These are phyloP conservation scores for Acanthurus tractus DNA, from an alignment of 2,797 vertebrate genomes.

Conservation along the genomic window DNA sequence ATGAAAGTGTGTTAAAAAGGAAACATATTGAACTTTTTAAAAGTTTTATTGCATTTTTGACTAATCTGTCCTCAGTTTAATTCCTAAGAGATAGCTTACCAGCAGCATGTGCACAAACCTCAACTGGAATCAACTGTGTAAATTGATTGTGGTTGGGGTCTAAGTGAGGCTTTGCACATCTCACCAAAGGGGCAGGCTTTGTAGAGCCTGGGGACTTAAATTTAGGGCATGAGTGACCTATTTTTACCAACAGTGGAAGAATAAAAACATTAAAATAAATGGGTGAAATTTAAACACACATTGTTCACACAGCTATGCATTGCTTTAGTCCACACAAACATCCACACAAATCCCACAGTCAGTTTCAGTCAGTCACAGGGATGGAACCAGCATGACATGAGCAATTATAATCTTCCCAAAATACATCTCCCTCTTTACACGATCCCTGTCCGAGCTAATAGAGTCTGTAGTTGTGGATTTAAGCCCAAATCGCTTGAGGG, in stretches of 20 bases:
- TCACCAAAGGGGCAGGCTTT: neutral
- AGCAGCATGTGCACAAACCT: neutral
- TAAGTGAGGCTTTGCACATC: neutral
- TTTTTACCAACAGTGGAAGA: neutral
- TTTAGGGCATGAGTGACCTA: neutral
- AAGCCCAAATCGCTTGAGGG: slow-evolving; percentile 49
- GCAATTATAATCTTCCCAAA: slow-evolving; percentile 75
- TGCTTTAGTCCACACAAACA: slow-evolving; percentile 22
- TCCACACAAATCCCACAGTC: slow-evolving; percentile 29
- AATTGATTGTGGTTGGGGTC: neutral
- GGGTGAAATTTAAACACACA: slow-evolving; percentile 14
- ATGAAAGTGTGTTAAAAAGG: neutral
- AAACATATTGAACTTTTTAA: too few species aligned
- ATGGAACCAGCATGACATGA: slow-evolving; percentile 67
- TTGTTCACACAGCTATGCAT: slow-evolving; percentile 15
- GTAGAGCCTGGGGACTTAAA: neutral
- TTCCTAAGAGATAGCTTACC: neutral
- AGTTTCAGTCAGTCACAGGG: slow-evolving; percentile 54
- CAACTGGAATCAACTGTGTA: neutral
- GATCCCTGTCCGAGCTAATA: slow-evolving; percentile 57
- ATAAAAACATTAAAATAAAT: slow-evolving; percentile 2
- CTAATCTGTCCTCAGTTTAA: too few species aligned
- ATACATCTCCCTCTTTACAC: slow-evolving; percentile 67
- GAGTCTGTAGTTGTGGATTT: slow-evolving; percentile 61
- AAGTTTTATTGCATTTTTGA: too few species aligned